Base-by-base conservation (phyloP, 2,113 vertebrate species). In the Actenoides hombroni region DNA sequence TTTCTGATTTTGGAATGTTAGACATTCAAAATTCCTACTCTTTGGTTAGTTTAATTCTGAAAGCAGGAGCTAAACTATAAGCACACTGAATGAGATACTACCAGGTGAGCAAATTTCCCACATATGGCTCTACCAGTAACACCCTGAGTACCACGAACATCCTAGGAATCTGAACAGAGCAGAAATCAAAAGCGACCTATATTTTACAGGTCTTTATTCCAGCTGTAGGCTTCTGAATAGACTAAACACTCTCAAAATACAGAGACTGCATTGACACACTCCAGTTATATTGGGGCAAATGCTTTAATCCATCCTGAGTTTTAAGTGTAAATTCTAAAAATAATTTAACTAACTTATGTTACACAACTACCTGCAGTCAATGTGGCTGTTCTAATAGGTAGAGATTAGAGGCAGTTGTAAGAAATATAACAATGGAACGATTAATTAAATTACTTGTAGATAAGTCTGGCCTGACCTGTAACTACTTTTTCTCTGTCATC, bases 311-410 rank as follows among this genome's bases (percentile, higher is more conserved):
- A 73, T 26, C 15, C 11, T 2, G 5, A 80, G 49, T n/a, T 85
- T 65, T 40, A 82, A 76, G 31, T 42, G 31, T 42, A 73, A 79
- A 85, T 49, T n/a, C 20, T 10, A 90, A 77, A 69, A 87, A 44
- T 9, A 54, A 42, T 57, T 67, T n/a, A 69, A 76, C 7, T 16
- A 56, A 67, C 7, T 48, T 23, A 70, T 1, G 3, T 17, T 49
- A 44, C 11, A 16, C 56, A 88, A 46, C 0, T 2, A 65, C 9
- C 3, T 68, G 40, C 0, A 0, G 71, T 54, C 16, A 71, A 78
- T 28, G 20, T 46, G 9, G 13, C 51, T 53, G 17, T 29, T 88
- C 28, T 86, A 63, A 83, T 0, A 86, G 24, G 24, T 29, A 54
- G 7, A 70, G 37, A 57, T 40, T 21, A 83, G 20, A 70, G 25